Conservation (phyloP, 2,113 vertebrate genomes). For the Anarrhichthys ocellatus region DNA sequence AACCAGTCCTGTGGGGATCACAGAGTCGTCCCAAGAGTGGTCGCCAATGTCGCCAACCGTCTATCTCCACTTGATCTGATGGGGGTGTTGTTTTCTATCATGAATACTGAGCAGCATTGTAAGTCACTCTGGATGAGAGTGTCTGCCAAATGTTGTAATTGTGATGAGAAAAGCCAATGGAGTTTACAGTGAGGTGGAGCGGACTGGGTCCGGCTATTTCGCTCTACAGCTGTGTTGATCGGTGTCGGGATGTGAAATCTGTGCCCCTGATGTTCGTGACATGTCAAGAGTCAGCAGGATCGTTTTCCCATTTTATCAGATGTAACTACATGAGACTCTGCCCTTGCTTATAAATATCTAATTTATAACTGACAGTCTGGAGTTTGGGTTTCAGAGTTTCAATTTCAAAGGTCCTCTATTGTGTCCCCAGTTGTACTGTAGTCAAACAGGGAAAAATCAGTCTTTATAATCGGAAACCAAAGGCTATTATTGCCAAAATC, state of each 20-base stretch:
- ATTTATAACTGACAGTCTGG: conserved; percentile 13
- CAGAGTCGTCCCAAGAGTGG: conserved; percentile 16
- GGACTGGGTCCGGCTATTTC: conserved; percentile 5
- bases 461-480: conserved; percentile 1
- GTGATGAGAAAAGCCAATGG: conserved; percentile 26
- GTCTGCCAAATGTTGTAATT: conserved; percentile 37
- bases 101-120: conserved; percentile 14
- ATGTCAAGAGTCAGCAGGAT: conserved; percentile 29
- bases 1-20: conserved; percentile 14
- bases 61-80: conserved; percentile 5
- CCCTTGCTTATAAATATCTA: background rate
- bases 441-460: conserved; percentile 5
- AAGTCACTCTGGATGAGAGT: conserved; percentile 8
- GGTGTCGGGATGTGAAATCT: conserved; percentile 9
- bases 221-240: conserved; percentile 22
- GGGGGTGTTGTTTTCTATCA: conserved; percentile 22
- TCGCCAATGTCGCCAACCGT: conserved; percentile 33
- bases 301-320: conserved; percentile 5
- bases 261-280: conserved; percentile 23
- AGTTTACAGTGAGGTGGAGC: conserved; percentile 27
- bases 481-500: background rate
- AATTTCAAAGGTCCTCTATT: conserved; percentile 22
- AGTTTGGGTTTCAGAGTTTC: conserved; percentile 31
- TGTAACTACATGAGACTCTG: background rate
- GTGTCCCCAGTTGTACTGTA: conserved; percentile 11